Percentiles rank a stretch among this genome's conserved stretches.
Evolutionary conservation across 2,888 invertebrate genomes (phyloP).

Genomic region (Philereme vetulata): DNA sequence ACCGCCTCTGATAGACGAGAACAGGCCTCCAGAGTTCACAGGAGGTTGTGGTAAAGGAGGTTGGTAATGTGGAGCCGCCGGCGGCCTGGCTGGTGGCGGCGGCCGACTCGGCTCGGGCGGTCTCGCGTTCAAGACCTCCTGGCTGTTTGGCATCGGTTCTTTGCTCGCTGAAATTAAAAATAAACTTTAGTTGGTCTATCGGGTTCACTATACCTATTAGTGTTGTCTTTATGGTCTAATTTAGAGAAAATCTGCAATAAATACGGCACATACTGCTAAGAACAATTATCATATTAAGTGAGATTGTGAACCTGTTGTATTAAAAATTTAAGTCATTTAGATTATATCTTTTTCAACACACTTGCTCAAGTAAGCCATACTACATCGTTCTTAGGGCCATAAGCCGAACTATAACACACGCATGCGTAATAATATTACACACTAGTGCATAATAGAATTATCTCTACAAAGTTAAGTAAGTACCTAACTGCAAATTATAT

Average conservation of each 20-base stretch:
- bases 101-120: slow-evolving; percentile 70
- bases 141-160: slow-evolving; percentile 54
- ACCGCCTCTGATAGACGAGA: slow-evolving; percentile 95
- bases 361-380: too few species aligned
- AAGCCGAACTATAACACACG: too few species aligned
- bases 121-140: slow-evolving; percentile 58
- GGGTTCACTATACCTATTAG: neutral
- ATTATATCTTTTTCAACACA: too few species aligned
- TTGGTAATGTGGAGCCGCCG: slow-evolving; percentile 61
- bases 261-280: slow-evolving; percentile 1
- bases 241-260: slow-evolving; percentile 4
- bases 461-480: too few species aligned
- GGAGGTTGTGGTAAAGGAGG: slow-evolving; percentile 55
- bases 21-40: slow-evolving; percentile 84
- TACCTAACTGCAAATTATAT: too few species aligned
- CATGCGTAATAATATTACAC: too few species aligned
- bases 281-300: neutral
- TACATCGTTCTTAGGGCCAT: too few species aligned
- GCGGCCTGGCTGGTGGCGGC: slow-evolving; percentile 60
- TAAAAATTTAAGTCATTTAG: too few species aligned
- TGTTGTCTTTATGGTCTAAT: too few species aligned
- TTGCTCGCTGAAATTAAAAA: slow-evolving; percentile 59
- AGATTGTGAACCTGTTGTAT: neutral
- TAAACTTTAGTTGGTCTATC: slow-evolving; percentile 1
- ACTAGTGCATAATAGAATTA: too few species aligned